These are phyloP conservation scores for Taurulus bubalis DNA, from an alignment of 2,113 vertebrate genomes.

Conservation along the genomic window DNA sequence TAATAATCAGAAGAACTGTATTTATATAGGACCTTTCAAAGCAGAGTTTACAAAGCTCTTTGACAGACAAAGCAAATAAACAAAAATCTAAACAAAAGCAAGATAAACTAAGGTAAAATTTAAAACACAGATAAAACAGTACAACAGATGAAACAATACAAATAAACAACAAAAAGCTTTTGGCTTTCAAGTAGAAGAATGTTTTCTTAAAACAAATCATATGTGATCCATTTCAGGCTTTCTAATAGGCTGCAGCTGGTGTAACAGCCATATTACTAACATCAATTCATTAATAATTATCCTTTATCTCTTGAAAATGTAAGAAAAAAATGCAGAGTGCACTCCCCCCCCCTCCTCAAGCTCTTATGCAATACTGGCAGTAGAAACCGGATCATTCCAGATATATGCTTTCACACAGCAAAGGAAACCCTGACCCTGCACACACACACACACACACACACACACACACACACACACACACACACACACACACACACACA, in stretches of 20 bases:
- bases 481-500: conserved; percentile 4
- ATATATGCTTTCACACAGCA: conserved; percentile 46
- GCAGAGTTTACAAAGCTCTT: too few relatives aligned
- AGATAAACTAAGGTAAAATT: background rate
- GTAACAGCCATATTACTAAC: background rate
- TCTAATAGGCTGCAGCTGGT: background rate
- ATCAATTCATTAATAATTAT: background rate
- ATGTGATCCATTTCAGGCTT: background rate
- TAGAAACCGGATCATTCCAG: conserved; percentile 71
- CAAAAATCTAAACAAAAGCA: background rate
- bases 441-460: background rate
- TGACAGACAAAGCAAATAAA: too few relatives aligned
- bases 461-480: conserved; percentile 4
- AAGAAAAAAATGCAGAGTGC: background rate
- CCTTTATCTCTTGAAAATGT: background rate
- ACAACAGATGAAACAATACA: background rate
- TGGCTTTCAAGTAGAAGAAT: too few relatives aligned
- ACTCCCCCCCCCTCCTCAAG: background rate
- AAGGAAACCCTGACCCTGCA: conserved; percentile 17
- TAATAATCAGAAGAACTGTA: background rate
- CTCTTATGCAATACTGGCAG: conserved; percentile 68
- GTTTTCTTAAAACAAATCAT: too few relatives aligned
- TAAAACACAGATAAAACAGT: background rate
- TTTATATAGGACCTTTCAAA: background rate
- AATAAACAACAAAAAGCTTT: background rate